These are phyloP conservation scores for Micromussa lordhowensis DNA, from an alignment of 92 coral and sea anemone species.

Conservation along the genomic window DNA sequence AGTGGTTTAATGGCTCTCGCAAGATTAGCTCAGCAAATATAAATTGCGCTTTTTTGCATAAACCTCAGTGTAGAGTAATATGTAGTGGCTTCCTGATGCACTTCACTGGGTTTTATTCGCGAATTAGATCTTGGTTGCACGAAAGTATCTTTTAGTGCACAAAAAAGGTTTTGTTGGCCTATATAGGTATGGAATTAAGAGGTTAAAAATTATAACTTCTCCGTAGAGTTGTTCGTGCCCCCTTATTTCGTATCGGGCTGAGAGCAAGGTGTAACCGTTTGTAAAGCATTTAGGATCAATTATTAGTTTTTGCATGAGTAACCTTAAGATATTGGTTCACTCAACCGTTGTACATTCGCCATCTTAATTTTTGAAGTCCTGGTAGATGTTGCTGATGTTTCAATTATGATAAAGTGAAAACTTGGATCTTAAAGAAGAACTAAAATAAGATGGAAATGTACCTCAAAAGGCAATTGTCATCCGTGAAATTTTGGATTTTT, in stretches of 20 bases:
- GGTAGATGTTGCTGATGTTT: neutral
- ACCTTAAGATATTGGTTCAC: neutral
- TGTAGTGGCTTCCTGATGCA: neutral
- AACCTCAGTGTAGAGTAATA: neutral
- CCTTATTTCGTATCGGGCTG: neutral
- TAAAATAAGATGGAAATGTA: neutral
- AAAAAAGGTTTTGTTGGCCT: neutral
- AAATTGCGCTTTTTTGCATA: neutral
- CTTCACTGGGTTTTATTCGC: neutral
- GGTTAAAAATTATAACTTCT: neutral
- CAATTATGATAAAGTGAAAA: too few species aligned
- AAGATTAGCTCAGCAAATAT: neutral
- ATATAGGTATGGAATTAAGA: neutral
- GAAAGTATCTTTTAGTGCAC: neutral
- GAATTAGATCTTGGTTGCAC: neutral
- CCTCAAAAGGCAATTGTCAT: neutral
- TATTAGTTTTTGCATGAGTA: neutral
- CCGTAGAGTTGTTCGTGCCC: neutral
- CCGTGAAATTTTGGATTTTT: neutral
- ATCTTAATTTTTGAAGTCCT: neutral
- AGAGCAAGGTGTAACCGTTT: neutral
- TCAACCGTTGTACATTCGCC: neutral
- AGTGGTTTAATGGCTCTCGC: neutral
- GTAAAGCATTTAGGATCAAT: neutral
- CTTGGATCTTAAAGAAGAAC: neutral